Base-by-base conservation (phyloP, 2,797 vertebrate species). In the Coregonus ussuriensis region DNA sequence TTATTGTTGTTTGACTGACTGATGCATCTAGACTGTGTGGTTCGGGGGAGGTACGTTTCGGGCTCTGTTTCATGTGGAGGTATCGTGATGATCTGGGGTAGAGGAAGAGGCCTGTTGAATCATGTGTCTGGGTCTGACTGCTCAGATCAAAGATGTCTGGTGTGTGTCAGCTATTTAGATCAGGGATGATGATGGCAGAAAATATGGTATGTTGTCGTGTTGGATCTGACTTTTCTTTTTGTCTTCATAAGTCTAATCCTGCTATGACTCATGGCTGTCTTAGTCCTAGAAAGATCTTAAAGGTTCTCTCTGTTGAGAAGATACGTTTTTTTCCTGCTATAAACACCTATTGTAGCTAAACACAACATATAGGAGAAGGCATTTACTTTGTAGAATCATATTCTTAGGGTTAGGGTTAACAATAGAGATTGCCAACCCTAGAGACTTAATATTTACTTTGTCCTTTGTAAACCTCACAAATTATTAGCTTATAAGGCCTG, bases 161-260 rank as follows among this genome's bases (percentile, higher is more conserved):
- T 80, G 77, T 90, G 83, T 83, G 54, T 83, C 75, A 73, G 81
- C 79, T 87, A 88, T 92, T 84, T 86, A 65, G 79, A 76, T 84
- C 37, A 82, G 80, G 72, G 77, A 29, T 51, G 79, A 79, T 78
- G 71, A 21, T 63, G 76, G 81, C 71, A 74, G 79, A 82, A 77
- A 76, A 70, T 72, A 41, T 65, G 74, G 51, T 29, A 13, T 72
- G n/a, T 33, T 69, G 37, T 53, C 33, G 2, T 68, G 3, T 68
- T 31, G 31, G 33, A 68, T 68, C 33, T 68, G 16, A 66, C 13
- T 62, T 13, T 33, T 74, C 56, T 33, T 54, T 4, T 77, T 21
- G n/a, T 25, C 35, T 59, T 11, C 11, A 59, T 25, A 52, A 37
- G 16, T 77, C 59, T 14, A n/a, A 21, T 21, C 33, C 59, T 74